A percentile compares a stretch with the other conserved stretches of the same genome.
Evolutionary conservation across 2,113 vertebrate species (phyloP).

Genomic region (Zingel zingel): DNA sequence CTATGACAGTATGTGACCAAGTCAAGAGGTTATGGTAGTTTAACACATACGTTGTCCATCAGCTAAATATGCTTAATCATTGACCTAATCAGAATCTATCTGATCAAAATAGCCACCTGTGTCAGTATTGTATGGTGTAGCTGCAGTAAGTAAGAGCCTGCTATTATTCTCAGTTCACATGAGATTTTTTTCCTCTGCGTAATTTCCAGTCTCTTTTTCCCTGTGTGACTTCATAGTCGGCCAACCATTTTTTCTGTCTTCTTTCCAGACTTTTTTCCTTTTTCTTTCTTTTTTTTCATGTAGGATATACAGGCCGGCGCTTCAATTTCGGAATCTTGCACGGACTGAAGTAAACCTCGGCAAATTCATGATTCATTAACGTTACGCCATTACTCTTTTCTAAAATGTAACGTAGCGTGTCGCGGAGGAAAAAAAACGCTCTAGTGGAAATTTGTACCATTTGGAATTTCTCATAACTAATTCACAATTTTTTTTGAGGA

Average conservation of each 20-base stretch:
- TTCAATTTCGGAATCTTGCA: slow-evolving; percentile 80
- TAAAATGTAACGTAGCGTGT: slow-evolving; percentile 77
- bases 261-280: slow-evolving; percentile 74
- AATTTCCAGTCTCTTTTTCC: slow-evolving; percentile 21
- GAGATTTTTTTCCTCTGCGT: slow-evolving; percentile 37
- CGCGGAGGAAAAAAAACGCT: slow-evolving; percentile 37
- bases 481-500: slow-evolving; percentile 74
- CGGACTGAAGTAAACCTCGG: slow-evolving; percentile 55
- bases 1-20: background rate
- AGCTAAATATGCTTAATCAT: background rate
- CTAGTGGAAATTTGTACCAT: slow-evolving; percentile 57
- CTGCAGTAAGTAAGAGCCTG: background rate
- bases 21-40: background rate
- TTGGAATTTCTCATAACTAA: slow-evolving; percentile 81
- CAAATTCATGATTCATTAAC: slow-evolving; percentile 51
- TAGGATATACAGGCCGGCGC: slow-evolving; percentile 77
- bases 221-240: slow-evolving; percentile 67
- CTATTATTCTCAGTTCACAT: background rate
- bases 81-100: background rate
- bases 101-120: background rate
- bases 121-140: background rate
- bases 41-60: background rate
- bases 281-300: slow-evolving; percentile 56
- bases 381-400: slow-evolving; percentile 67
- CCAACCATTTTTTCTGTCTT: slow-evolving; percentile 62